Base-by-base conservation (phyloP, 1,140 invertebrate genomes). In the Papilio dardanus region DNA sequence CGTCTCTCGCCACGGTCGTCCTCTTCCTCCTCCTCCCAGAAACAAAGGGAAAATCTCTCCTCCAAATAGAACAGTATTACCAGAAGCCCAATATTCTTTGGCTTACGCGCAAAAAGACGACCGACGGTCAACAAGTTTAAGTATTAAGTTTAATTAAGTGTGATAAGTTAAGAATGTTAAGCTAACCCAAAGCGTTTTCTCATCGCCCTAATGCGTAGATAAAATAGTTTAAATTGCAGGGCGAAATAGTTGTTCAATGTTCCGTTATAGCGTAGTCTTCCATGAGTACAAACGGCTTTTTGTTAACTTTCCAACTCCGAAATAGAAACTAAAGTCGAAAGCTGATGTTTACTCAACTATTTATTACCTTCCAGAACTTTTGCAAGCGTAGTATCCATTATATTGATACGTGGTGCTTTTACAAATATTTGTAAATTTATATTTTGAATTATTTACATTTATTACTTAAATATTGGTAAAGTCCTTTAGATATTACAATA, bases 41-140 rank as follows among this genome's bases (percentile, higher is more conserved):
- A 94, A 98, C 97, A 0, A 98, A 97, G 87, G 96, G 96, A 16
- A 95, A 95, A 77, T 96, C 94, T 2, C 91, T 98, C 73, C 95
- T 96, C 75, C 96, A 98, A 93, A 97, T 98, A 76, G 96, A 97
- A 90, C 95, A 96, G 87, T 96, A 97, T 86, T 97, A 96, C 84
- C 93, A 95, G 81, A 95, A 95, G 76, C 87, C 94, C 16, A 96
- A 96, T 79, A 90, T 96, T 79, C 79, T 96, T 19, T 96, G 95
- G 95, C 87, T 95, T n/a, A 93, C 90, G 3, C 91, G 94, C 75
- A 89, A 93, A 58, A 93, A 91, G 73, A 78, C 28, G 12, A 58
- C 77, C 14, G 78, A 83, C 35, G 80, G 81, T 21, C 85, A 88
- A 67, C 76, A 81, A n/a, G 85, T 91, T 19, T 91, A 80, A 88